phyloP scores from a whole-genome alignment of 2,888 invertebrate genomes.

The Congeria kusceri region DNA sequence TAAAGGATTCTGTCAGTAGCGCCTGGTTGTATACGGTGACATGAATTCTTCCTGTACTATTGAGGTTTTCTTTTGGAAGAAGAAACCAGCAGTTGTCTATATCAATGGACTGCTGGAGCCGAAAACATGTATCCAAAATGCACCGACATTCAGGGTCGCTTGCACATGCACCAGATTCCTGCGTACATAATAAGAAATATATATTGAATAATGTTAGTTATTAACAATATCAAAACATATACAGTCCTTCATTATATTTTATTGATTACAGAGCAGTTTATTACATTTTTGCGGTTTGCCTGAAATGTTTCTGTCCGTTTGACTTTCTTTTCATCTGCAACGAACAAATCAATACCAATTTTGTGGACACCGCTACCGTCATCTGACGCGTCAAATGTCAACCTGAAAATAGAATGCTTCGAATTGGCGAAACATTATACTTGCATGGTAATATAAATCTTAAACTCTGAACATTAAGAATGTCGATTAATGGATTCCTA shows the following conservation, averaged over 20 bases:
- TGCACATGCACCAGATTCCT: conserved; percentile 23
- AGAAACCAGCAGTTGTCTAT: conserved; percentile 65
- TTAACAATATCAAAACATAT: too few relatives aligned
- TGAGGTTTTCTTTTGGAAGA: conserved; percentile 47
- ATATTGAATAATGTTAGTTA: too few relatives aligned
- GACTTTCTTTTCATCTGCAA: background rate
- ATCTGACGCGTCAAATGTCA: background rate
- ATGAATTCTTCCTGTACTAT: conserved; percentile 15
- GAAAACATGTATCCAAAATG: conserved; percentile 34
- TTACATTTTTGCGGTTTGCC: too few relatives aligned
- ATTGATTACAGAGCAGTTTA: too few relatives aligned
- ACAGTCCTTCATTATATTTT: too few relatives aligned
- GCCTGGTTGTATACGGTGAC: conserved; percentile 37
- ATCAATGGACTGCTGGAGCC: conserved; percentile 33
- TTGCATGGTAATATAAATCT: too few relatives aligned
- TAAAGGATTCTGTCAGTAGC: conserved; percentile 3
- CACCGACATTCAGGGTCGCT: conserved; percentile 21
- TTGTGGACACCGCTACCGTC: conserved; percentile 10
- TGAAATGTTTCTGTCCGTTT: too few relatives aligned
- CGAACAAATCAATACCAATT: background rate
- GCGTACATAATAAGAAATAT: background rate
- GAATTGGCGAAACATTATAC: too few relatives aligned
- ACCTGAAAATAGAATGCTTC: too few relatives aligned
- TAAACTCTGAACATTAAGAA: too few relatives aligned
- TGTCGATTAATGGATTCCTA: too few relatives aligned